These are phyloP conservation scores for Anastrepha ludens DNA, from an alignment of 1,140 invertebrate species.

Conservation along the genomic window DNA sequence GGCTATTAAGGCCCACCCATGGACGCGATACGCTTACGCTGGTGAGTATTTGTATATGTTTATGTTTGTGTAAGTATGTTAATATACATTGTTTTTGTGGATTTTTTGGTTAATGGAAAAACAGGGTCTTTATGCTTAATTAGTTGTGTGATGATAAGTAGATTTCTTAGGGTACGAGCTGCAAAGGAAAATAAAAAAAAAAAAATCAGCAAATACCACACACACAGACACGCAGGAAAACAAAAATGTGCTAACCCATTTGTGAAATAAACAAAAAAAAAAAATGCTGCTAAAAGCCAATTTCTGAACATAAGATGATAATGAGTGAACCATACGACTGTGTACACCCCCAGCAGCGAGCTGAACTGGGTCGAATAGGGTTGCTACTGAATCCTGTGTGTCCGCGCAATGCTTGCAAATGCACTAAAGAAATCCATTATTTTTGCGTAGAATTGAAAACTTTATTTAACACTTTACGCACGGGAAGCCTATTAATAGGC, in stretches of 20 bases:
- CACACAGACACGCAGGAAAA: background rate
- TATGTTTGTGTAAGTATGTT: no score
- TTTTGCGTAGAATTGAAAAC: no score
- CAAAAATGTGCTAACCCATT: background rate
- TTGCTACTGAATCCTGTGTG: no score
- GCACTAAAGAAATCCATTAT: no score
- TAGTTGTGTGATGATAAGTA: constrained; percentile 20
- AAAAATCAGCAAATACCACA: background rate
- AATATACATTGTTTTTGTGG: background rate
- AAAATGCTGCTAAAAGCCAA: background rate
- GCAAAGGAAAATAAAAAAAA: background rate
- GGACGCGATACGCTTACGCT: background rate
- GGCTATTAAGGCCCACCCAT: background rate
- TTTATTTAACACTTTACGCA: no score
- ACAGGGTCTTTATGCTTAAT: constrained; percentile 10
- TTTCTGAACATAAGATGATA: background rate
- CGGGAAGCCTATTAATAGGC: no score
- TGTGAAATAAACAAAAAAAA: background rate
- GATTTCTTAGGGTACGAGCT: background rate
- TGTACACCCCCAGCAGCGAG: background rate
- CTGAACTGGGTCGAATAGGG: no score
- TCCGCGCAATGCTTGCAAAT: no score
- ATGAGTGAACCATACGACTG: background rate
- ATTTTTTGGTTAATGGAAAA: background rate
- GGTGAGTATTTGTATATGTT: background rate